These are phyloP conservation scores for Lasioglossum vierecki DNA, from an alignment of 2,888 invertebrate species.

Conservation along the genomic window DNA sequence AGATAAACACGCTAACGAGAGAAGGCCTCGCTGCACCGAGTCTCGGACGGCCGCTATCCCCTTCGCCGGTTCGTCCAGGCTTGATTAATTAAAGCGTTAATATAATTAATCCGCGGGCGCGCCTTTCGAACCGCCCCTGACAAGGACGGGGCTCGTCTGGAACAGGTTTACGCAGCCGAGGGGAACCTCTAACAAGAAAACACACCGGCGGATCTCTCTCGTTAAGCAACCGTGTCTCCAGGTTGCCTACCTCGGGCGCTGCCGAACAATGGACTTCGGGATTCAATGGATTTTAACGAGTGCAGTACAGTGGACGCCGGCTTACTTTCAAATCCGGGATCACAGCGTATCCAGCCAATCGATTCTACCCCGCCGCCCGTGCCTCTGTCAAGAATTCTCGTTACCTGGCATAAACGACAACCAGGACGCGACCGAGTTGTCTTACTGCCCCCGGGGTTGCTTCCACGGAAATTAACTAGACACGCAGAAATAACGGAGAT, in stretches of 20 bases:
- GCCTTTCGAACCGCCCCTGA: not conserved
- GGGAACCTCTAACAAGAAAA: constrained; percentile 50
- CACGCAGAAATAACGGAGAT: constrained; percentile 5
- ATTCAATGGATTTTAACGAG: constrained; percentile 20
- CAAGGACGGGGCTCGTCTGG: constrained; percentile 8
- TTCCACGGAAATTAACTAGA: constrained; percentile 1
- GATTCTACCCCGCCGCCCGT: not conserved
- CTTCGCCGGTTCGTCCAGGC: constrained; percentile 17
- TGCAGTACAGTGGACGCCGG: not conserved
- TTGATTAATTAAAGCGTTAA: constrained; percentile 66
- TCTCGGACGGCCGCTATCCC: not conserved
- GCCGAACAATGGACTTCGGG: constrained; percentile 17
- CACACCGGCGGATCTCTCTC: constrained; percentile 50
- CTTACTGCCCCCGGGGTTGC: not conserved
- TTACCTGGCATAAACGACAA: not conserved
- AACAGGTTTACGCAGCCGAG: constrained; percentile 51
- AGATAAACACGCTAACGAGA: constrained; percentile 62
- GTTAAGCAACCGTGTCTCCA: constrained; percentile 53
- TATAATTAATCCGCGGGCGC: constrained; percentile 54
- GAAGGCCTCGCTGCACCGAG: constrained; percentile 20
- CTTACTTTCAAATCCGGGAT: not conserved
- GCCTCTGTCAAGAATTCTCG: not conserved
- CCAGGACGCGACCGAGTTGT: not conserved
- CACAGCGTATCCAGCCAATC: not conserved
- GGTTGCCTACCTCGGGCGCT: constrained; percentile 21